Percentiles rank a stretch among this genome's conserved stretches.
Evolutionary conservation across 2,797 vertebrate genomes (phyloP).

Genomic region (Tadarida brasiliensis): DNA sequence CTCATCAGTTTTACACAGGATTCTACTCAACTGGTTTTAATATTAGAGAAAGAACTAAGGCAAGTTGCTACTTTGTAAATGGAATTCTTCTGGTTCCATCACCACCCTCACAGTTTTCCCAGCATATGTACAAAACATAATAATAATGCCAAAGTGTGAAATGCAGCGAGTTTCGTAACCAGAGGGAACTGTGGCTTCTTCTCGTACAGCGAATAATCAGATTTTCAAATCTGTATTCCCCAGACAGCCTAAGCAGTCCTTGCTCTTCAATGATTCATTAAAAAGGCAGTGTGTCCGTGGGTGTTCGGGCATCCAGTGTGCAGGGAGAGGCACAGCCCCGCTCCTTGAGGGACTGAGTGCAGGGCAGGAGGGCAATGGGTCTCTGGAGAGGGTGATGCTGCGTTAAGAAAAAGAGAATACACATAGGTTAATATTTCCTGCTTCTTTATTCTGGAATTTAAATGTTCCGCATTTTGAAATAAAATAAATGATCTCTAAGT

Average conservation of each 20-base stretch:
- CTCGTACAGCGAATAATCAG: conserved; percentile 47
- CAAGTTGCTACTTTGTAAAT: neutral
- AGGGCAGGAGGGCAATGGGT: conserved; percentile 52
- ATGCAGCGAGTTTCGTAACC: conserved; percentile 39
- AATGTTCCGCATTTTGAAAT: conserved; percentile 39
- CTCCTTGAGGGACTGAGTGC: conserved; percentile 39
- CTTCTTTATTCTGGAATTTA: neutral
- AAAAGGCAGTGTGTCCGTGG: conserved; percentile 13
- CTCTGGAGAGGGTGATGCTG: neutral
- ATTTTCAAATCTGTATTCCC: conserved; percentile 59
- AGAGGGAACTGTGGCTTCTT: conserved; percentile 31
- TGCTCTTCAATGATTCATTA: conserved; percentile 52
- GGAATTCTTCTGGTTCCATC: conserved; percentile 6
- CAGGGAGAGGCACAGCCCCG: neutral
- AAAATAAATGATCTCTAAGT: neutral
- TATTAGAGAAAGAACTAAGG: neutral
- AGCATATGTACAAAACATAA: neutral
- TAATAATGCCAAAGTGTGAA: conserved; percentile 32
- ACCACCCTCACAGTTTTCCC: conserved; percentile 1
- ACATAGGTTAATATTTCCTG: neutral
- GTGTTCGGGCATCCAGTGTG: neutral
- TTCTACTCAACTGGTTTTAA: neutral
- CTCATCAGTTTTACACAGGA: neutral
- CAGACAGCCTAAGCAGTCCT: conserved; percentile 30
- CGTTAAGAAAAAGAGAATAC: neutral